phyloP scores from a whole-genome alignment of 2,113 vertebrate genomes.

The Cyanoderma ruficeps region DNA sequence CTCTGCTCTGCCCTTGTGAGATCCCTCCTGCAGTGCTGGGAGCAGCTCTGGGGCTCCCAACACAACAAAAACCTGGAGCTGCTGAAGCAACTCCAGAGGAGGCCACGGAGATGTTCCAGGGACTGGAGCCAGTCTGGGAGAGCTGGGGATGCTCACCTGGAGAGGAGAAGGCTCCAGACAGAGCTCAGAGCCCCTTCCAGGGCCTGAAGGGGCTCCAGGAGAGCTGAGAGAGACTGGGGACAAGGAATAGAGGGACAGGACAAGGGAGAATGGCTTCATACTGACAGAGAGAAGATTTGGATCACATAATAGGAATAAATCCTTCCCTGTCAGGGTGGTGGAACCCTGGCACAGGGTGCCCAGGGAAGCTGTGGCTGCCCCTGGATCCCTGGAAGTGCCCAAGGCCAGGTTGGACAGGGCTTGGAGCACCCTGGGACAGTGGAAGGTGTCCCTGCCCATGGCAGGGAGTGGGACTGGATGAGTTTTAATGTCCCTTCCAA shows the following conservation, averaged over 20 bases:
- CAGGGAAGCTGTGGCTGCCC: neutral
- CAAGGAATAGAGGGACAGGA: neutral
- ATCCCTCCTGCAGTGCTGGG: neutral
- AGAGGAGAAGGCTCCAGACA: neutral
- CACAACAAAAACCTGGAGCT: neutral
- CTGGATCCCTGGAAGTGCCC: neutral
- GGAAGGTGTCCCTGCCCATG: neutral
- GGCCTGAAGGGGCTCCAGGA: neutral
- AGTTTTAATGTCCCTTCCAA: neutral
- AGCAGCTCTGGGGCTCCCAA: neutral
- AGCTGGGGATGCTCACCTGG: neutral
- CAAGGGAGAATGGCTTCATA: neutral
- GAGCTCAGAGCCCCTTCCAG: neutral
- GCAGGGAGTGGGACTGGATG: neutral
- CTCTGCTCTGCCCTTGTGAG: neutral
- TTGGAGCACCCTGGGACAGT: rapidly evolving
- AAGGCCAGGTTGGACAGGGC: rapidly evolving
- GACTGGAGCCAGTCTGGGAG: neutral
- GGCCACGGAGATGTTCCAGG: neutral
- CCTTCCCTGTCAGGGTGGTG: rapidly evolving
- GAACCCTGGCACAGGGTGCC: neutral
- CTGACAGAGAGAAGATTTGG: neutral
- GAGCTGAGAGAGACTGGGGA: neutral
- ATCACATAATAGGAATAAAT: neutral
- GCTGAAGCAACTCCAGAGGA: neutral